Percentiles rank a stretch among this genome's conserved stretches.
These are phyloP conservation scores for Oscheius sp. DNA, from an alignment of 2,888 invertebrate species.

Conservation along the genomic window DNA sequence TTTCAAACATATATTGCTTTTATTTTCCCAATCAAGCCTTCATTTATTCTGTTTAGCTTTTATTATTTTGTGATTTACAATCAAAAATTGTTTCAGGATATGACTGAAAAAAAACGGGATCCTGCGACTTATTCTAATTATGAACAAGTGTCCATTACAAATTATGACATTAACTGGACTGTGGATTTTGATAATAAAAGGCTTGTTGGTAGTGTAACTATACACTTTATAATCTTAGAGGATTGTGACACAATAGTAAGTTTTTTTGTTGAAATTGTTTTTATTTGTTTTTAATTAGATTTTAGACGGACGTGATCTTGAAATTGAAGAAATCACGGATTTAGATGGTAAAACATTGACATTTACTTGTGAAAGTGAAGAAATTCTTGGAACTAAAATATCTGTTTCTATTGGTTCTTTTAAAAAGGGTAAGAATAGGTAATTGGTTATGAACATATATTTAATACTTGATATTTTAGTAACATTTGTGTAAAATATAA, in stretches of 20 bases:
- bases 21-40: too few relatives aligned
- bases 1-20: too few relatives aligned
- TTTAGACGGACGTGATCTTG: conserved; percentile 58
- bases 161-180: conserved; percentile 60
- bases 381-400: conserved; percentile 38
- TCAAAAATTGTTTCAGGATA: too few relatives aligned
- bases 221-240: conserved; percentile 41
- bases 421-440: conserved; percentile 29
- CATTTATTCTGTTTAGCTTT: too few relatives aligned
- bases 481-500: conserved; percentile 77
- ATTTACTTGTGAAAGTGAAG: conserved; percentile 33
- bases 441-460: neutral
- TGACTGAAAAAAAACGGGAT: too few relatives aligned
- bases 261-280: neutral
- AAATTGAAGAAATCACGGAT: conserved; percentile 37
- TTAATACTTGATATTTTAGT: conserved; percentile 18
- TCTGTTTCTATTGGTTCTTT: conserved; percentile 13
- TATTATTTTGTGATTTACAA: too few relatives aligned
- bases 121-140: conserved; percentile 58
- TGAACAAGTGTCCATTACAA: conserved; percentile 45
- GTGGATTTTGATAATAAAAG: conserved; percentile 55
- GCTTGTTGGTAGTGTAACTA: conserved; percentile 46
- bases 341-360: conserved; percentile 23
- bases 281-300: conserved; percentile 35
- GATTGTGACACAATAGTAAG: conserved; percentile 47